Conservation (phyloP, 1,140 invertebrate species). For the Leptestheria dahalacensis region DNA sequence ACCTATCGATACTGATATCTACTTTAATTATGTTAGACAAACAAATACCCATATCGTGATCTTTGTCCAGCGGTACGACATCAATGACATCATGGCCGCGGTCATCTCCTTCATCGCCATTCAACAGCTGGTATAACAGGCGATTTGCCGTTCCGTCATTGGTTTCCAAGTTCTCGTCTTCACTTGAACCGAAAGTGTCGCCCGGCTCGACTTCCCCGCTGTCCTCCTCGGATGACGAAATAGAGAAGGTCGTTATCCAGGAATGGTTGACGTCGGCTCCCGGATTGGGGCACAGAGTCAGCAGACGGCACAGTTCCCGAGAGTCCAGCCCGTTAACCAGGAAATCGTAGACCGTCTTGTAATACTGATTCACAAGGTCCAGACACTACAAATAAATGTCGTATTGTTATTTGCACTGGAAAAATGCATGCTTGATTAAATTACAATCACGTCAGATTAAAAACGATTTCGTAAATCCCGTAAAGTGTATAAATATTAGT, state of each 20-base stretch:
- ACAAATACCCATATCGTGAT: background rate
- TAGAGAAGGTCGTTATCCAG: too few relatives aligned
- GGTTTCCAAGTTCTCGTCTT: too few relatives aligned
- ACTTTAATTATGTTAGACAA: too few relatives aligned
- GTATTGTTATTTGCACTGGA: background rate
- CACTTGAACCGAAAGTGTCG: too few relatives aligned
- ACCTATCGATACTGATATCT: too few relatives aligned
- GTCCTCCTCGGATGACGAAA: too few relatives aligned
- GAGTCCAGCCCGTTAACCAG: slow-evolving; percentile 50
- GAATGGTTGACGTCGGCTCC: too few relatives aligned
- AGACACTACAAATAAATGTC: slow-evolving; percentile 35
- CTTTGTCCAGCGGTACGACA: background rate
- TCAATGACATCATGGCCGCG: background rate
- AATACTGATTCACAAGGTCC: slow-evolving; percentile 58
- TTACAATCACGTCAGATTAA: background rate
- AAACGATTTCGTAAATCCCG: too few relatives aligned
- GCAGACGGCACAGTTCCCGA: slow-evolving; percentile 38
- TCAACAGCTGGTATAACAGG: too few relatives aligned
- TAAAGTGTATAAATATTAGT: too few relatives aligned
- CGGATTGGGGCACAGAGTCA: slow-evolving; percentile 7
- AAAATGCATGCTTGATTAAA: background rate
- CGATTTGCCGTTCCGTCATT: too few relatives aligned
- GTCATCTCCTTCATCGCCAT: background rate
- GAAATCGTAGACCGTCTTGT: slow-evolving; percentile 50
- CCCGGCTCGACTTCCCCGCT: too few relatives aligned